Conservation (phyloP, 2,888 invertebrate genomes). For the Liposcelis brunnea region DNA sequence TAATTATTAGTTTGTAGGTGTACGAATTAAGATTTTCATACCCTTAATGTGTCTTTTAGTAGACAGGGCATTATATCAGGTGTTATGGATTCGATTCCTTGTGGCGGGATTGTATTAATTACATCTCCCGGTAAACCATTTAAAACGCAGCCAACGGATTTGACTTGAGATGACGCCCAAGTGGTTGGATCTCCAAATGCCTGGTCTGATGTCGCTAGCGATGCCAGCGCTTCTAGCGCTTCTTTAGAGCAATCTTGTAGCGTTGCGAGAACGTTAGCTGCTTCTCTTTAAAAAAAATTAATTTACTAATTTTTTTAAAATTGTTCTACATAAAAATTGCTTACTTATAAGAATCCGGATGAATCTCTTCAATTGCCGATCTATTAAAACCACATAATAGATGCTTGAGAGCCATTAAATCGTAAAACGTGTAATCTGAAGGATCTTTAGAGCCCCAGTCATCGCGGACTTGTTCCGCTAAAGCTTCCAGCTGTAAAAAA, state of each 20-base stretch:
- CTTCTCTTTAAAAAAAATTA: slow-evolving; percentile 16
- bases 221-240: slow-evolving; percentile 16
- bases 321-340: slow-evolving; percentile 1
- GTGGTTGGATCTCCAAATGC: slow-evolving; percentile 18
- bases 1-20: too few species aligned
- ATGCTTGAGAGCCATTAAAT: slow-evolving; percentile 33
- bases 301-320: neutral
- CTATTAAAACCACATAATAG: slow-evolving; percentile 38
- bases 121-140: slow-evolving; percentile 15
- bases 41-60: slow-evolving; percentile 16
- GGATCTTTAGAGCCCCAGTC: slow-evolving; percentile 35
- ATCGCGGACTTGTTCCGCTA: slow-evolving; percentile 32
- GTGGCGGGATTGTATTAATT: slow-evolving; percentile 15
- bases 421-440: slow-evolving; percentile 37
- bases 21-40: too few species aligned
- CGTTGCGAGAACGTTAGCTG: slow-evolving; percentile 18
- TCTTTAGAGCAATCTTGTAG: slow-evolving; percentile 17
- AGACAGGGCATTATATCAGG: slow-evolving; percentile 18
- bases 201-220: slow-evolving; percentile 15
- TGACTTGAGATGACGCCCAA: slow-evolving; percentile 19
- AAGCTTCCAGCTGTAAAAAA: slow-evolving; percentile 25
- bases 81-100: slow-evolving; percentile 19
- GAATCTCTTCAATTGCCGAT: slow-evolving; percentile 33
- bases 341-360: slow-evolving; percentile 31
- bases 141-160: slow-evolving; percentile 18